Conservation (phyloP, 1,140 invertebrate species). For the Megathymus violae region DNA sequence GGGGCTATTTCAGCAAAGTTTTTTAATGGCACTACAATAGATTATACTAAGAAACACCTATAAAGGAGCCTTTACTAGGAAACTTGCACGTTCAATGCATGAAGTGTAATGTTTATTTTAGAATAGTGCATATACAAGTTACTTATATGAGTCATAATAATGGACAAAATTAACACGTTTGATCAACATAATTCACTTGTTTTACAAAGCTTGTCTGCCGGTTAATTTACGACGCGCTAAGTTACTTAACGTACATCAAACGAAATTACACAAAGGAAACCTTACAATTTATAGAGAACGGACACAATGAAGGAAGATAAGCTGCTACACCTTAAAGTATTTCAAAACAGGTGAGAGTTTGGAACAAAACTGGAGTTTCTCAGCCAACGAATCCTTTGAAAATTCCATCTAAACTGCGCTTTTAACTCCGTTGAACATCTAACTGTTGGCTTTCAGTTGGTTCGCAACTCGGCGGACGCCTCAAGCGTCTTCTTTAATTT, state of each 20-base stretch:
- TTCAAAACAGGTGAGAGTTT: constrained; percentile 50
- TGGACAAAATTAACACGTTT: background rate
- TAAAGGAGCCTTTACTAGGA: background rate
- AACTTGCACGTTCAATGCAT: background rate
- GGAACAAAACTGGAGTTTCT: constrained; percentile 53
- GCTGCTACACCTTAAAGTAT: constrained; percentile 23
- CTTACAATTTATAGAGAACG: constrained; percentile 15
- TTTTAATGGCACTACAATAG: background rate
- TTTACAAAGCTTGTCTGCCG: constrained; percentile 18
- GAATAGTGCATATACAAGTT: no score
- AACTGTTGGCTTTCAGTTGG: constrained; percentile 59
- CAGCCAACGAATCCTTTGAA: constrained; percentile 66
- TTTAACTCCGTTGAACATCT: constrained; percentile 61
- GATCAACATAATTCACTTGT: constrained; percentile 12
- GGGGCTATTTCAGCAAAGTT: background rate
- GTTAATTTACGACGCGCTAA: constrained; percentile 30
- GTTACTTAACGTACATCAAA: constrained; percentile 16
- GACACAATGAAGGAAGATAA: constrained; percentile 25
- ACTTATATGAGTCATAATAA: no score
- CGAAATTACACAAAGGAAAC: constrained; percentile 18
- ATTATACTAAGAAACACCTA: background rate
- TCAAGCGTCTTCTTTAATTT: constrained; percentile 67
- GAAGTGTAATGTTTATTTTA: no score
- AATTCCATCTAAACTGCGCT: constrained; percentile 69
- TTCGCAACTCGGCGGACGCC: constrained; percentile 46